Percentiles rank a stretch among this genome's conserved stretches.
These are phyloP conservation scores for Phataginus tetradactyla DNA, from an alignment of 2,797 vertebrate species.

Conservation along the genomic window DNA sequence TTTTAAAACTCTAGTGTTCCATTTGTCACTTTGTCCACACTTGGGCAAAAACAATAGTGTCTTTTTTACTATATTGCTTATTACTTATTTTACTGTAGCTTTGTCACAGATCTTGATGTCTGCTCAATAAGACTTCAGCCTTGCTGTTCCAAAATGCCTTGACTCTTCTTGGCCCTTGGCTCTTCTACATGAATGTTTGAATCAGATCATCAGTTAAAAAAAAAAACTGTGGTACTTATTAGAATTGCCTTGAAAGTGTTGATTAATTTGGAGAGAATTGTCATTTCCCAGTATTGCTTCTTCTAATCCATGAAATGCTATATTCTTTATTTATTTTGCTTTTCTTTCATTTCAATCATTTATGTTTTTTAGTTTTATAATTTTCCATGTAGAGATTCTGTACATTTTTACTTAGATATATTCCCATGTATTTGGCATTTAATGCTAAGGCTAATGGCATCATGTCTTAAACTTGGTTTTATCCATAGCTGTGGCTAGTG, in stretches of 20 bases:
- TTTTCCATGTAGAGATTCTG: neutral
- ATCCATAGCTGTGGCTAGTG: neutral
- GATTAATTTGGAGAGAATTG: neutral
- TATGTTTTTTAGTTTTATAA: neutral
- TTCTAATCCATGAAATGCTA: neutral
- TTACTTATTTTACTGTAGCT: neutral
- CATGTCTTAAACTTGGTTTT: neutral
- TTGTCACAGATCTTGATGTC: neutral
- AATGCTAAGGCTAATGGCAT: neutral
- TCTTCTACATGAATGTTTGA: neutral
- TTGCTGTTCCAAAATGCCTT: neutral
- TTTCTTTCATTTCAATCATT: neutral
- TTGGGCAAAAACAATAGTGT: neutral
- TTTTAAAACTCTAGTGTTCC: neutral
- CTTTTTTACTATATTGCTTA: neutral
- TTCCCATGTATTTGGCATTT: neutral
- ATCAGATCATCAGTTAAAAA: neutral
- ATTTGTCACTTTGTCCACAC: neutral
- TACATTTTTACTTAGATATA: neutral
- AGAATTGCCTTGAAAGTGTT: neutral
- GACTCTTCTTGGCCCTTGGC: neutral
- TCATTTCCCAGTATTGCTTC: neutral
- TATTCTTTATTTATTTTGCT: neutral
- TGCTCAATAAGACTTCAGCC: neutral
- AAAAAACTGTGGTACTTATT: neutral